phyloP scores from a whole-genome alignment of 2,113 vertebrate genomes.

The Eira barbara region DNA sequence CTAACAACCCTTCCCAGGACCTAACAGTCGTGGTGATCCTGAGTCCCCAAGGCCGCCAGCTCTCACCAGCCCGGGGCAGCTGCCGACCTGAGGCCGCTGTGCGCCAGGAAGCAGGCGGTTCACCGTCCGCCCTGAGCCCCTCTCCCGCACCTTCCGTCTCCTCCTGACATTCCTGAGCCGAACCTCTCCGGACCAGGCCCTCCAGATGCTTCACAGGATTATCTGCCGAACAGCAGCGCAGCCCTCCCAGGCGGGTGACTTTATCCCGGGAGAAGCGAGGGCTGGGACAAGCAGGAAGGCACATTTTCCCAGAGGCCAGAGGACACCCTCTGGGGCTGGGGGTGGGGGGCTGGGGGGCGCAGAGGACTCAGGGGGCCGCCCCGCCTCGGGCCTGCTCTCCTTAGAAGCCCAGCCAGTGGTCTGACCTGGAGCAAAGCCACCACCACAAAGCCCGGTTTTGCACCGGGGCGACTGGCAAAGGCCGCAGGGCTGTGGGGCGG shows the following conservation, averaged over 20 bases:
- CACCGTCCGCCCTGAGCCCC: not conserved
- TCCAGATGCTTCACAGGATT: slow-evolving; percentile 56
- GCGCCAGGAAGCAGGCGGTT: not conserved
- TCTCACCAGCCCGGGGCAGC: not conserved
- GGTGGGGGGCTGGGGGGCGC: not conserved
- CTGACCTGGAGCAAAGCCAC: not conserved
- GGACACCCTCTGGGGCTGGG: not conserved
- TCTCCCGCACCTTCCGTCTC: not conserved
- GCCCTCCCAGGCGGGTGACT: slow-evolving; percentile 23
- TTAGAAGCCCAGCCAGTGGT: not conserved
- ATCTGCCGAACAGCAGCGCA: slow-evolving; percentile 32
- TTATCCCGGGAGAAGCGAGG: not conserved
- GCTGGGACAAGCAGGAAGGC: not conserved
- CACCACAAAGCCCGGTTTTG: not conserved
- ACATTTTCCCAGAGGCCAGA: not conserved
- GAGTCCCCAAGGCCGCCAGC: not conserved
- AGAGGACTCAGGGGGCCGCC: not conserved
- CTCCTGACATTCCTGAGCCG: slow-evolving; percentile 57
- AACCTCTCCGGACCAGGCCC: slow-evolving; percentile 44
- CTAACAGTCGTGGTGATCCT: not conserved
- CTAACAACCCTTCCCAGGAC: not conserved
- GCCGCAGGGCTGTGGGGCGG: not conserved
- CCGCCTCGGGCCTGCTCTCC: not conserved
- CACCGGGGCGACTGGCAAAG: not conserved
- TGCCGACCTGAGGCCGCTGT: not conserved